phyloP scores from a whole-genome alignment of 1,140 invertebrate species.

The Chrysomallon squamiferum region DNA sequence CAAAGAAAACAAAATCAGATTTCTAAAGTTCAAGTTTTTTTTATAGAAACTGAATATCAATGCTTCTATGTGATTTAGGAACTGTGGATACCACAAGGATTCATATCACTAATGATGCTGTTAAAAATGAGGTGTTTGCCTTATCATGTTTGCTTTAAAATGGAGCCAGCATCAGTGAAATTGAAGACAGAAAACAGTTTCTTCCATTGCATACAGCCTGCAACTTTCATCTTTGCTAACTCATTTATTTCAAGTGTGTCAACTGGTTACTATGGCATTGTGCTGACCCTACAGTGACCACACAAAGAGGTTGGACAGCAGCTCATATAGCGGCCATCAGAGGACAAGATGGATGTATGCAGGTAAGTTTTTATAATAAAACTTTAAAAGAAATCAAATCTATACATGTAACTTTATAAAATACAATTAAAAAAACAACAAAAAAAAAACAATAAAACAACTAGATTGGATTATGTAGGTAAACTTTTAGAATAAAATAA shows the following conservation, averaged over 20 bases:
- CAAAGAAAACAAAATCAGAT: too few species aligned
- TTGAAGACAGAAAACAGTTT: conserved; percentile 60
- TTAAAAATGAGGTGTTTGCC: conserved; percentile 53
- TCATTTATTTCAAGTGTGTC: conserved; percentile 50
- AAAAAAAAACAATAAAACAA: too few species aligned
- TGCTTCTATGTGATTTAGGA: too few species aligned
- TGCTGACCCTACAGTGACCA: conserved; percentile 60
- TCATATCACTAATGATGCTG: conserved; percentile 62
- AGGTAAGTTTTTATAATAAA: conserved; percentile 53
- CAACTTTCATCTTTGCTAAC: conserved; percentile 24
- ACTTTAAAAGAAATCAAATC: too few species aligned
- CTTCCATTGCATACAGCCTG: conserved; percentile 62
- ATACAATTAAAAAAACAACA: too few species aligned
- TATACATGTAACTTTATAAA: too few species aligned
- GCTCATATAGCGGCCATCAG: conserved; percentile 62
- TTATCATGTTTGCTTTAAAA: conserved; percentile 60
- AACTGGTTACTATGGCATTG: conserved; percentile 65
- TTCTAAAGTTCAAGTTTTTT: too few species aligned
- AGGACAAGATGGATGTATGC: conserved; percentile 61
- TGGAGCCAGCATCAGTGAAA: conserved; percentile 63
- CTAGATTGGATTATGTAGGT: too few species aligned
- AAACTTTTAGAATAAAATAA: too few species aligned
- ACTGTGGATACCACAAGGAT: too few species aligned
- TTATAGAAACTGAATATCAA: too few species aligned
- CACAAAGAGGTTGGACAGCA: conserved; percentile 62